Conservation (phyloP, 1,140 invertebrate genomes). For the Drosophila kanapiae region DNA sequence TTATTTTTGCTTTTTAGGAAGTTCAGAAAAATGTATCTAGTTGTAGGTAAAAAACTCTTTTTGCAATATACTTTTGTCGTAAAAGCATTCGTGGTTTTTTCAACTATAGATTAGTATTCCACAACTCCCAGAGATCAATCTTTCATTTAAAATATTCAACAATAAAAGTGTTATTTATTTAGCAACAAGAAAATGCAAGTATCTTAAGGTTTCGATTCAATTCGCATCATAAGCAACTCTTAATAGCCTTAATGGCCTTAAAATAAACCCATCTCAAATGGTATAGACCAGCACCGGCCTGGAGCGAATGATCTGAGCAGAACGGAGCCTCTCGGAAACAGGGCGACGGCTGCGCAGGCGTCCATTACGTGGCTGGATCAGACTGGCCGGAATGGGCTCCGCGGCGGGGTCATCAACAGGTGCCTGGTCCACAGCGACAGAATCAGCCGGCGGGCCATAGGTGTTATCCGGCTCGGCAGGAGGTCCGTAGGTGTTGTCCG, state of each 20-base stretch:
- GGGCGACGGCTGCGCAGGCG: constrained; percentile 59
- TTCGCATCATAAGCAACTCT: constrained; percentile 7
- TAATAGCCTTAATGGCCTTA: neutral
- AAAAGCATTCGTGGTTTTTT: too few relatives aligned
- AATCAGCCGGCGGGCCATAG: constrained; percentile 65
- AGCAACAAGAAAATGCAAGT: constrained; percentile 23
- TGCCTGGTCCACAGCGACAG: constrained; percentile 41
- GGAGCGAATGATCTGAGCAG: constrained; percentile 69
- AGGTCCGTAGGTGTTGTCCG: constrained; percentile 66
- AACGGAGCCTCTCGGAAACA: constrained; percentile 57
- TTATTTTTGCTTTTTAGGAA: too few relatives aligned
- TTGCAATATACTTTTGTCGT: too few relatives aligned
- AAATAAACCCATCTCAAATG: constrained; percentile 33
- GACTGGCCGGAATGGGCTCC: constrained; percentile 62
- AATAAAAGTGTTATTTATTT: constrained; percentile 44
- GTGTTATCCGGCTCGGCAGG: constrained; percentile 66
- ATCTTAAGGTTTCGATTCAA: neutral
- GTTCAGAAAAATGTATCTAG: too few relatives aligned
- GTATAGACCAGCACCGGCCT: constrained; percentile 70
- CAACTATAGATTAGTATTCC: too few relatives aligned
- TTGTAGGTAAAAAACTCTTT: too few relatives aligned
- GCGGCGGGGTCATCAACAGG: constrained; percentile 46
- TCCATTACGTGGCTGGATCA: constrained; percentile 73
- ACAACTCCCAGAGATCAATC: neutral
- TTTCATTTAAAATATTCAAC: constrained; percentile 30